Conservation (phyloP, 1,140 invertebrate species). For the Leptoteleia sp. region DNA sequence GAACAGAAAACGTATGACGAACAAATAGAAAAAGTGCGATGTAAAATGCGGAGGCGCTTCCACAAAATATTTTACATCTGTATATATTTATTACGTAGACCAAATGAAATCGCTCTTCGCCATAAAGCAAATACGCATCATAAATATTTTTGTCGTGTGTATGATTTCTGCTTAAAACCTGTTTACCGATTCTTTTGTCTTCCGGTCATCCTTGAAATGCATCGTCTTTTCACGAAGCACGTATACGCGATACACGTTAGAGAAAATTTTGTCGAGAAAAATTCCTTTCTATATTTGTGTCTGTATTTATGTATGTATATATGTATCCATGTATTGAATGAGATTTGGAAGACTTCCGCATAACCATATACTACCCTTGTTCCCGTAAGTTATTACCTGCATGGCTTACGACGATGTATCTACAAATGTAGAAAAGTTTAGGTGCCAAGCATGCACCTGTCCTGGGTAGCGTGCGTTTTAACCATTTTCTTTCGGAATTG, state of each 20-base stretch:
- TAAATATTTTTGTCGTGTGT: conserved; percentile 58
- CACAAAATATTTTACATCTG: conserved; percentile 35
- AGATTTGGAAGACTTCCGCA: conserved; percentile 49
- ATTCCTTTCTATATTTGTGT: conserved; percentile 13
- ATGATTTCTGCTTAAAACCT: conserved; percentile 48
- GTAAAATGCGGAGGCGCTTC: too few relatives aligned
- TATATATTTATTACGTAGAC: conserved; percentile 41
- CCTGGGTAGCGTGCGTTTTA: conserved; percentile 27
- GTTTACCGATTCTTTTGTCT: conserved; percentile 50
- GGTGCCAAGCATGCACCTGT: conserved; percentile 19
- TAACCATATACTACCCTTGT: conserved; percentile 32
- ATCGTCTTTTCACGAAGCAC: conserved; percentile 44
- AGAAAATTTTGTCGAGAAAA: conserved; percentile 18
- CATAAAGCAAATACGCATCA: conserved; percentile 37
- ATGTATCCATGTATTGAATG: conserved; percentile 4
- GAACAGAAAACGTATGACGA: too few relatives aligned
- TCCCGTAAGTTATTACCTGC: conserved; percentile 47
- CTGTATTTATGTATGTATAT: too few relatives aligned
- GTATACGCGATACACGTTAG: conserved; percentile 27
- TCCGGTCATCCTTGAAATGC: conserved; percentile 58
- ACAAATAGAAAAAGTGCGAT: too few relatives aligned
- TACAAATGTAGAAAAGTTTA: not conserved
- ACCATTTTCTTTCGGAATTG: conserved; percentile 35
- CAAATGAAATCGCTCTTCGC: conserved; percentile 10
- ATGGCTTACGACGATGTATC: conserved; percentile 2